Evolutionary conservation across 2,113 vertebrate genomes (phyloP), one percentile per base, ranked within the genome.

Genomic region (Mastomys coucha): DNA sequence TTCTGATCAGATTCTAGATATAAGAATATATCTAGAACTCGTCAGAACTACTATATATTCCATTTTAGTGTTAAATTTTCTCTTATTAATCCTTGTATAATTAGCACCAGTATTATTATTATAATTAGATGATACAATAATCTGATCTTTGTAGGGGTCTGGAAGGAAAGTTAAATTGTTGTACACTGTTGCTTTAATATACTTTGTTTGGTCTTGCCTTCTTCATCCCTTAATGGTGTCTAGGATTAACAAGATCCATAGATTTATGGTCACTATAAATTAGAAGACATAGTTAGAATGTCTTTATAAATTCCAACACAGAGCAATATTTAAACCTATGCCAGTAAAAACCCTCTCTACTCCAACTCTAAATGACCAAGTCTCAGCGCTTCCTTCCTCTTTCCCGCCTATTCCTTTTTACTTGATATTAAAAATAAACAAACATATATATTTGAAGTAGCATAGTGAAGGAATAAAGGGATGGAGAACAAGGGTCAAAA

Each of bases 191-290:
- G 19, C 58, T 95, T 76, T 36, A 81, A 31, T 33, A n/a, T 20
- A 19, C 91, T 76, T 91, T 80, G 3, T 88, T 94, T 88, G 65
- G 76, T 49, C 8, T 86, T 91, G 28, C 3, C 58, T 86, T 85
- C 70, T 88, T 96, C 4, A 36, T 60, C 24, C 36, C 45, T 90
- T 95, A 42, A 77, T 49, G 28, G 17, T 60, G 42, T 81, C 45
- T 36, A 56, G 16, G 67, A 24, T 22, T 81, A 28, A 67, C 6
- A n/a, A 92, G 80, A 39, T n/a, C 17, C 3, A 87, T 53, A 70
- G 49, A n/a, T 96, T 94, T 67, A 91, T 36, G 73, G 91, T n/a
- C n/a, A n/a, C n/a, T 60, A 72, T 88, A 33, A 77, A 51, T 20
- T 82, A 72, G 84, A 95, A 86, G 13, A 72, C 91, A 36, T 45